Evolutionary conservation across 2,888 invertebrate species (phyloP), one percentile per base, ranked within the genome.

Genomic region (Ectemnius continuus): DNA sequence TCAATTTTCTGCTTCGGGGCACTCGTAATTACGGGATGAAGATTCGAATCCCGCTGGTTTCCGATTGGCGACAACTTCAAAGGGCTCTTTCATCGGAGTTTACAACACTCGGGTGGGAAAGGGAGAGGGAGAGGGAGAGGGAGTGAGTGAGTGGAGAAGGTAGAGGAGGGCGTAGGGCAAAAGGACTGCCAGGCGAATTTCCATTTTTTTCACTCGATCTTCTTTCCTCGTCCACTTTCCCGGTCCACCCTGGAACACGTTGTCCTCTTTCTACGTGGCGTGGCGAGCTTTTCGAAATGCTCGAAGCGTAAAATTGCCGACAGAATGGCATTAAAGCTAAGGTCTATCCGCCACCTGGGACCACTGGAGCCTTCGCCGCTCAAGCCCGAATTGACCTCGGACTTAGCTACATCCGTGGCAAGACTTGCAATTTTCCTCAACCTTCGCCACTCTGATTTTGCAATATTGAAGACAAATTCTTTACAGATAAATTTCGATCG

Each of bases 281-380:
- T 57, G 65, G 75, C 78, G 75, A 78, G 81, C 85, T 87, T 88
- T 85, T 85, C 76, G 80, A 78, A 82, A 82, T 77, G 79, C 82
- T 76, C 81, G 80, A 78, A 87, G 87, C 87, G 88, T 88, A 87
- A 88, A 88, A 88, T 88, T 88, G 85, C 85, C 74, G 79, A 85
- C 78, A 83, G 83, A 82, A 85, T 85, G 79, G 85, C 75, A 84
- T 87, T 87, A 87, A 83, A 86, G 80, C 81, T 78, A 79, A 85
- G 80, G 78, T 83, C 77, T 76, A 76, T 76, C 79, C 65, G 73
- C 76, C 83, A 81, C 81, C 70, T 78, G 84, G 78, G 84, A 71
- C 70, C 45, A 26, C 20, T 36, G 57, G 14, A 64, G 45, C 56
- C 47, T 58, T 36, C 46, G 11, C 18, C 36, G 13, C 59, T 52